These are phyloP conservation scores for Tupiocoris notatus DNA, from an alignment of 2,888 invertebrate species.

Conservation along the genomic window DNA sequence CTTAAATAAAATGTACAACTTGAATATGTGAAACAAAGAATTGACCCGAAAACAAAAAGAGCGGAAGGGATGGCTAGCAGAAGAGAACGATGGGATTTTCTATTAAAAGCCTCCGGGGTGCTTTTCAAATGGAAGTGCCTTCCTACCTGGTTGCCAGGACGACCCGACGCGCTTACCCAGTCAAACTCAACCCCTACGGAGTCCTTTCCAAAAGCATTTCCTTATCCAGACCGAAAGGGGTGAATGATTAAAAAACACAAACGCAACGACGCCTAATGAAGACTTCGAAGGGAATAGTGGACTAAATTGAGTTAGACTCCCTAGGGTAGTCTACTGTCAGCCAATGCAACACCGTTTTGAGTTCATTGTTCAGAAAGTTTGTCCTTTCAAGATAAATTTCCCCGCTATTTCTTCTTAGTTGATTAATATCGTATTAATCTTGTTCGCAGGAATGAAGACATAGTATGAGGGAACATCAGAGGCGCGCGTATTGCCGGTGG, in stretches of 20 bases:
- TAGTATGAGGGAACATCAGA: background rate
- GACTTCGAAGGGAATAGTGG: slow-evolving; percentile 24
- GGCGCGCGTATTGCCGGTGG: background rate
- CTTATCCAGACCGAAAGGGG: background rate
- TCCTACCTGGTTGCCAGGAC: slow-evolving; percentile 28
- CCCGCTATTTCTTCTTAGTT: background rate
- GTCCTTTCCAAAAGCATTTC: background rate
- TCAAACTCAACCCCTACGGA: background rate
- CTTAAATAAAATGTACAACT: no score
- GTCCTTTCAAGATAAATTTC: background rate
- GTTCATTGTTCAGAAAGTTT: no score
- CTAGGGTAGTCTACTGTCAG: no score
- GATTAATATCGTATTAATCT: background rate
- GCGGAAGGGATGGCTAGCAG: background rate
- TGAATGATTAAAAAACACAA: slow-evolving; percentile 29
- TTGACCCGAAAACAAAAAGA: background rate
- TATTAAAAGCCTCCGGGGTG: slow-evolving; percentile 38
- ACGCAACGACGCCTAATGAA: slow-evolving; percentile 26
- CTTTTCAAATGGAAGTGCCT: slow-evolving; percentile 38
- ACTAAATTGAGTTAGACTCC: slow-evolving; percentile 24
- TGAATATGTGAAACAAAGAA: background rate
- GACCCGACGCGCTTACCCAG: slow-evolving; percentile 11
- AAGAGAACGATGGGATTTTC: slow-evolving; percentile 30
- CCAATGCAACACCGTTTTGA: background rate
- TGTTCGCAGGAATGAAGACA: background rate